Percentiles rank a stretch among this genome's conserved stretches.
These are phyloP conservation scores for Paralvinella palmiformis DNA, from an alignment of 1,140 invertebrate species.

Conservation along the genomic window DNA sequence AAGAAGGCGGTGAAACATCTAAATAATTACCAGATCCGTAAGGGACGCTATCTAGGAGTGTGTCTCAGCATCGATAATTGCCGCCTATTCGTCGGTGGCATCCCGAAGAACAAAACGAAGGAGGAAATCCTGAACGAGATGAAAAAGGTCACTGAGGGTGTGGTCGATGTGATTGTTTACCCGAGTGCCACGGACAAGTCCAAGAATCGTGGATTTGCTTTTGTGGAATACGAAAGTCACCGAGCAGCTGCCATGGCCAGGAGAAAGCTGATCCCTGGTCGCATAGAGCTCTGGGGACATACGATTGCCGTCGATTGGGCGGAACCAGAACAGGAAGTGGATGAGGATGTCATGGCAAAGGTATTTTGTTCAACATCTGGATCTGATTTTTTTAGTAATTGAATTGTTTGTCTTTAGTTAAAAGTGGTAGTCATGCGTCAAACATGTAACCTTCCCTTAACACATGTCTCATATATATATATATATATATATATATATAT, in stretches of 20 bases:
- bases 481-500: too few relatives aligned
- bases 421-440: too few relatives aligned
- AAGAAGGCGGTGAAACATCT: conserved; percentile 92
- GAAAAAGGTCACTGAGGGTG: conserved; percentile 67
- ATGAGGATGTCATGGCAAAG: conserved; percentile 68
- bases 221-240: conserved; percentile 98
- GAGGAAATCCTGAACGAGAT: conserved; percentile 95
- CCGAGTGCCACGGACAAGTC: conserved; percentile 86
- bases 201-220: conserved; percentile 99
- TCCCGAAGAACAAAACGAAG: conserved; percentile 98
- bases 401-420: too few relatives aligned
- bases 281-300: conserved; percentile 77
- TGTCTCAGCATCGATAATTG: conserved; percentile 99
- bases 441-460: too few relatives aligned
- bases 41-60: conserved; percentile 98
- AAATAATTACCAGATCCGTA: conserved; percentile 81
- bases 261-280: conserved; percentile 62
- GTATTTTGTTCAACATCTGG: too few relatives aligned
- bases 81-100: conserved; percentile 99
- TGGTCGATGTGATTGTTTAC: conserved; percentile 98
- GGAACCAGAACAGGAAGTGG: conserved; percentile 92
- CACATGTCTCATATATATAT: too few relatives aligned
- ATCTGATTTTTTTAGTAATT: too few relatives aligned
- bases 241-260: conserved; percentile 97
- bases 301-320: conserved; percentile 99